A percentile compares a stretch with the other conserved stretches of the same genome.
Conservation (phyloP, 2,113 vertebrate species). For the Urocitellus parryii region DNA sequence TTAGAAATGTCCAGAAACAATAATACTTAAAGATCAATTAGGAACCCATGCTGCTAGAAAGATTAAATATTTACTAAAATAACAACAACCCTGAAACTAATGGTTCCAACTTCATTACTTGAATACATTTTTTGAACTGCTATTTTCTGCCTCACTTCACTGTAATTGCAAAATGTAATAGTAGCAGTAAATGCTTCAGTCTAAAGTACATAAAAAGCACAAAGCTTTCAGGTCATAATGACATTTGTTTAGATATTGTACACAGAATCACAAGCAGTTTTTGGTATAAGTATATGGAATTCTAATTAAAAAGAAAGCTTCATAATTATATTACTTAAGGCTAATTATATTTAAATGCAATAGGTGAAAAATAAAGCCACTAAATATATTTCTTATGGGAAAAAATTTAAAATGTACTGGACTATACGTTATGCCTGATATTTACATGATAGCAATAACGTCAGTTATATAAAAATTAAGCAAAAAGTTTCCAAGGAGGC, state of each 20-base stretch:
- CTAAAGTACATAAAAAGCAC: slow-evolving; percentile 83
- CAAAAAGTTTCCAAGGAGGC: background rate
- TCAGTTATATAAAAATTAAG: slow-evolving; percentile 20
- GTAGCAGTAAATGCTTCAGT: slow-evolving; percentile 82
- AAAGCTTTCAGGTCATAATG: slow-evolving; percentile 82
- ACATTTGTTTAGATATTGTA: slow-evolving; percentile 78
- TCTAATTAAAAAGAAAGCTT: slow-evolving; percentile 55
- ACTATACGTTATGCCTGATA: slow-evolving; percentile 1
- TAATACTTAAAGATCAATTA: slow-evolving; percentile 89
- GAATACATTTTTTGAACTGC: slow-evolving; percentile 84
- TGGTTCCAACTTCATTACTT: slow-evolving; percentile 88
- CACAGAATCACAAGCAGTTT: slow-evolving; percentile 72
- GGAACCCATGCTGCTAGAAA: slow-evolving; percentile 84
- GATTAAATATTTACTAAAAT: slow-evolving; percentile 90
- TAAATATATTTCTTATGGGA: slow-evolving; percentile 34
- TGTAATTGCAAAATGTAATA: slow-evolving; percentile 88
- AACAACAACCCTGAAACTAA: slow-evolving; percentile 88
- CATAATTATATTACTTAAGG: slow-evolving; percentile 71
- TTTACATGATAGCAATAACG: slow-evolving; percentile 22
- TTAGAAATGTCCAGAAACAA: slow-evolving; percentile 86
- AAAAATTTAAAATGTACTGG: slow-evolving; percentile 51
- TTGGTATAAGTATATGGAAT: slow-evolving; percentile 42
- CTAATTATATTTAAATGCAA: slow-evolving; percentile 74
- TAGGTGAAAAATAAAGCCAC: slow-evolving; percentile 51
- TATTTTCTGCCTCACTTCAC: slow-evolving; percentile 91